These are phyloP conservation scores for Eucera pruinosa DNA, from an alignment of 2,888 invertebrate species.

Conservation along the genomic window DNA sequence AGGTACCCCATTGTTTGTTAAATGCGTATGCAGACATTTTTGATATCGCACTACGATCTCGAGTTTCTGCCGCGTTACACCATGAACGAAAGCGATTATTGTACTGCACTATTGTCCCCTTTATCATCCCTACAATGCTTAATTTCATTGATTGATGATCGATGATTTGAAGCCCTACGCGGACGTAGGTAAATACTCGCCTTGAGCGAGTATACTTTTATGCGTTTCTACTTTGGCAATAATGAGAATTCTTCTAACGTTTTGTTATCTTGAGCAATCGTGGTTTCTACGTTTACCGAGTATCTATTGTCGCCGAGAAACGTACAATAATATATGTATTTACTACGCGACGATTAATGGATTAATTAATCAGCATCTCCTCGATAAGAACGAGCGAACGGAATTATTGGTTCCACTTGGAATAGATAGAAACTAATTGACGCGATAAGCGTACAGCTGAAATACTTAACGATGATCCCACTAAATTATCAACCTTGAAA, in stretches of 20 bases:
- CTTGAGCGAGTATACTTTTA: neutral
- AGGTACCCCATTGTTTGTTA: constrained; percentile 38
- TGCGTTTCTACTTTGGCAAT: neutral
- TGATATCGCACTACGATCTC: constrained; percentile 43
- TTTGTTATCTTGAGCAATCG: neutral
- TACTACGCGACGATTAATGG: neutral
- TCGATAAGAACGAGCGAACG: neutral
- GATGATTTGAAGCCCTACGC: neutral
- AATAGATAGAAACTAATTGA: neutral
- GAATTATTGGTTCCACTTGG: constrained; percentile 1
- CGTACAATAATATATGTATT: neutral
- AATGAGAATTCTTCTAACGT: neutral
- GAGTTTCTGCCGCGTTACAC: constrained; percentile 36
- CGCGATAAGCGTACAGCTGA: constrained; percentile 19
- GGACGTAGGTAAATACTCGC: neutral
- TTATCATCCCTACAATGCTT: constrained; percentile 10
- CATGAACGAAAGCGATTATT: constrained; percentile 28
- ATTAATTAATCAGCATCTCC: neutral
- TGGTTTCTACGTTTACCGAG: neutral
- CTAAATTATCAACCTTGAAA: constrained; percentile 3
- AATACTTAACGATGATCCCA: constrained; percentile 13
- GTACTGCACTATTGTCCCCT: constrained; percentile 9
- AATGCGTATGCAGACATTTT: constrained; percentile 19
- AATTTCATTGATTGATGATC: constrained; percentile 36
- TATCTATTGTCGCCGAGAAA: neutral